Evolutionary conservation across 2,888 invertebrate species (phyloP).

Genomic region (Megamerina dolium): DNA sequence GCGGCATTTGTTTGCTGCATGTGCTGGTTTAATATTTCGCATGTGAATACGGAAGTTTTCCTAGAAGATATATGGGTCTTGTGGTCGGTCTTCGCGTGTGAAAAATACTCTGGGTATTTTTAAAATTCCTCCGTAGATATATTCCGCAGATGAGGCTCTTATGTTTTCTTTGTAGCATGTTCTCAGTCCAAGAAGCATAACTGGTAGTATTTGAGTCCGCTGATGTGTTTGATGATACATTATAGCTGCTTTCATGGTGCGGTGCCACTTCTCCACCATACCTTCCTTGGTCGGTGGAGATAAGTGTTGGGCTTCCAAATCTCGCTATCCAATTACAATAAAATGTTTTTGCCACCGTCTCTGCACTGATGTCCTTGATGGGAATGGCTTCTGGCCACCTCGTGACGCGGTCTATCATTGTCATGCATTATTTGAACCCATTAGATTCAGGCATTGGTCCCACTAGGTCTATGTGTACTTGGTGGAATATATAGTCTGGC

Average conservation of each 20-base stretch:
- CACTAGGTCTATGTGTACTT: conserved; percentile 2
- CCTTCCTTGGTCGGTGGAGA: conserved; percentile 10
- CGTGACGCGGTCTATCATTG: conserved; percentile 10
- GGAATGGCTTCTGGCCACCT: conserved; percentile 13
- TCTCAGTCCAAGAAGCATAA: not conserved
- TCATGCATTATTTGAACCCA: conserved; percentile 8
- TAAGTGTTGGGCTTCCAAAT: conserved; percentile 2
- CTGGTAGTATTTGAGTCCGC: not conserved
- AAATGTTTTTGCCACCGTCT: conserved; percentile 5
- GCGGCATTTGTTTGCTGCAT: not conserved
- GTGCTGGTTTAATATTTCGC: not conserved
- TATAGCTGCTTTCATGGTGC: not conserved
- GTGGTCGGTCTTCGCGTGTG: not conserved
- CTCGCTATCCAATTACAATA: conserved; percentile 8
- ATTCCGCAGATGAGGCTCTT: not conserved
- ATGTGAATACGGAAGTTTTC: not conserved
- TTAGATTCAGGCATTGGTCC: conserved; percentile 5
- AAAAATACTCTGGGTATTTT: not conserved
- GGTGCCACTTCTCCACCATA: conserved; percentile 2
- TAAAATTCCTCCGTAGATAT: not conserved
- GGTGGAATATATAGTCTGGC: conserved; percentile 3
- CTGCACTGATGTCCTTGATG: conserved; percentile 7
- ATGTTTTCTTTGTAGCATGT: conserved; percentile 1
- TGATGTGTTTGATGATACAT: not conserved
- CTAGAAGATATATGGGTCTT: not conserved